These are phyloP conservation scores for Marasmarcha lunaedactyla DNA, from an alignment of 2,888 invertebrate species.

Conservation along the genomic window DNA sequence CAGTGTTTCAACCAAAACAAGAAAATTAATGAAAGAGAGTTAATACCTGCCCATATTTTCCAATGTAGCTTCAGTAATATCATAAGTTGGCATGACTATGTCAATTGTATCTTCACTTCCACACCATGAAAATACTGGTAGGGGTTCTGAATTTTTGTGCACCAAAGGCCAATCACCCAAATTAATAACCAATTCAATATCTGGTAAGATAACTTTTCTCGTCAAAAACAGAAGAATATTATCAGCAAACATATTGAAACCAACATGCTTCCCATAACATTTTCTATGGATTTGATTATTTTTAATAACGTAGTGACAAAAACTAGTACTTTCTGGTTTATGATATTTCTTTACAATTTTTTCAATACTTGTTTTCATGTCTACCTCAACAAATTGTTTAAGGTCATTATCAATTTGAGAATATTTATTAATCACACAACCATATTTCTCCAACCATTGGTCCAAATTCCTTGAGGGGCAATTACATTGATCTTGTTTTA, in stretches of 20 bases:
- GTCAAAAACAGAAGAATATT: slow-evolving; percentile 84
- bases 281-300: slow-evolving; percentile 85
- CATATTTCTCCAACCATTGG: slow-evolving; percentile 76
- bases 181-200: slow-evolving; percentile 91
- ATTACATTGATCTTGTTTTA: slow-evolving; percentile 86
- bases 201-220: slow-evolving; percentile 84
- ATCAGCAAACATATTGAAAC: slow-evolving; percentile 96
- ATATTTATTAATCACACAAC: slow-evolving; percentile 70
- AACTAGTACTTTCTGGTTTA: slow-evolving; percentile 83
- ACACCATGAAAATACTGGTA: slow-evolving; percentile 97
- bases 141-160: slow-evolving; percentile 59
- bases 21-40: too few relatives aligned
- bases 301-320: slow-evolving; percentile 91
- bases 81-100: slow-evolving; percentile 95
- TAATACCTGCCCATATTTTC: slow-evolving; percentile 91
- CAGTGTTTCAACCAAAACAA: too few relatives aligned
- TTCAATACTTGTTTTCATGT: slow-evolving; percentile 76
- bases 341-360: slow-evolving; percentile 78
- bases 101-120: slow-evolving; percentile 88
- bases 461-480: slow-evolving; percentile 78
- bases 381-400: slow-evolving; percentile 73
- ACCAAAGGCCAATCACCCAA: slow-evolving; percentile 96
- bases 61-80: slow-evolving; percentile 90
- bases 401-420: slow-evolving; percentile 81
- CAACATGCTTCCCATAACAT: slow-evolving; percentile 95